Conservation (phyloP, 2,113 vertebrate genomes). For the Bubo scandiacus region DNA sequence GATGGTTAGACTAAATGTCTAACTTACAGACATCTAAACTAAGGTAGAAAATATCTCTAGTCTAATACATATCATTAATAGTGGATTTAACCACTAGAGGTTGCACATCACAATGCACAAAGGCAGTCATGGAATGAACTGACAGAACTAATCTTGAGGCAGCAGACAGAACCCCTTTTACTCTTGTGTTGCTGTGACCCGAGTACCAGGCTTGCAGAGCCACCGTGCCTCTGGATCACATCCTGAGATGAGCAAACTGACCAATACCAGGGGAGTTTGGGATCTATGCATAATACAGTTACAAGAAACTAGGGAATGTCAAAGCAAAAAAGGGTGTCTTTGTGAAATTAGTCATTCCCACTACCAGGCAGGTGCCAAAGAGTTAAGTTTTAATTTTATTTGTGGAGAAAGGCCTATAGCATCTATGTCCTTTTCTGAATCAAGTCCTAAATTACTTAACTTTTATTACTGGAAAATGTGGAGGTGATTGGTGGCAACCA, state of each 20-base stretch:
- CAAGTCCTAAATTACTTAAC: not conserved
- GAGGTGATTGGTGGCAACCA: too few species aligned
- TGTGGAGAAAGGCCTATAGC: not conserved
- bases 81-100: not conserved
- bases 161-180: not conserved
- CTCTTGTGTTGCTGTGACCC: not conserved
- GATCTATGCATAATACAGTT: not conserved
- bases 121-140: not conserved
- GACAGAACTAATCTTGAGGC: not conserved
- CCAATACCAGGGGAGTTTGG: not conserved
- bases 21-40: not conserved
- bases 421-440: not conserved
- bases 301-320: not conserved
- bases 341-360: not conserved
- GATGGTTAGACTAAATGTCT: not conserved
- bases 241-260: not conserved
- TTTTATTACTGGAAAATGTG: too few species aligned
- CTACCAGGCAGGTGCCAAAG: not conserved
- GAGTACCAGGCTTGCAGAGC: not conserved
- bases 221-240: not conserved
- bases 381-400: not conserved
- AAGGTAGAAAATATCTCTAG: not conserved
- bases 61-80: not conserved
- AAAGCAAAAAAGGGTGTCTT: not conserved
- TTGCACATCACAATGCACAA: not conserved